A percentile compares a stretch with the other conserved stretches of the same genome.
phyloP scores from a whole-genome alignment of 2,797 vertebrate genomes.

The Florisuga fusca region DNA sequence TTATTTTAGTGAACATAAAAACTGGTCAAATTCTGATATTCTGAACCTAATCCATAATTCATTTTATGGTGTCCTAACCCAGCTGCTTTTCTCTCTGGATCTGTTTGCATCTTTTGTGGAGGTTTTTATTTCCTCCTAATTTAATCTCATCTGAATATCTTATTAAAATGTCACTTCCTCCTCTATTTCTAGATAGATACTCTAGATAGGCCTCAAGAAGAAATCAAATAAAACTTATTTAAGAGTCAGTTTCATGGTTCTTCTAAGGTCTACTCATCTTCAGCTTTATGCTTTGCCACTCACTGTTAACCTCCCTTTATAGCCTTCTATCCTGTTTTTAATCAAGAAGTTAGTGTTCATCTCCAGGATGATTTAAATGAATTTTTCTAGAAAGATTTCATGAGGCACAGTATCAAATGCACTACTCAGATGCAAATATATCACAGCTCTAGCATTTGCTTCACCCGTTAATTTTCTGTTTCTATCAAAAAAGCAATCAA shows the following conservation, averaged over 20 bases:
- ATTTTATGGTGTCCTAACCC: neutral
- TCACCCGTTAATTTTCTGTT: conserved; percentile 53
- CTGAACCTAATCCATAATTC: neutral
- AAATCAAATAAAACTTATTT: neutral
- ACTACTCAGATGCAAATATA: conserved; percentile 47
- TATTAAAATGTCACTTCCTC: neutral
- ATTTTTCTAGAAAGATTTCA: conserved; percentile 64
- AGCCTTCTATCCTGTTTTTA: conserved; percentile 32
- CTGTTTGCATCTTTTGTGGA: neutral
- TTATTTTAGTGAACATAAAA: neutral
- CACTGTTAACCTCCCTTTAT: conserved; percentile 12
- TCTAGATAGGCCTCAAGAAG: neutral
- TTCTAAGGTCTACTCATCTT: neutral
- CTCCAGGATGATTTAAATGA: conserved; percentile 52
- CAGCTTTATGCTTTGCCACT: neutral
- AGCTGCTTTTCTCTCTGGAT: neutral
- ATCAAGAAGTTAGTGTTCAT: conserved; percentile 34
- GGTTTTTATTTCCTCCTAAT: neutral
- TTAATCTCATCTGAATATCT: neutral
- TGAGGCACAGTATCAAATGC: conserved; percentile 45
- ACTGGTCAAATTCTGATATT: neutral
- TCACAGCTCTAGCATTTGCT: conserved; percentile 28
- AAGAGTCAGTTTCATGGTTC: neutral
- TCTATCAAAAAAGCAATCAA: conserved; percentile 61
- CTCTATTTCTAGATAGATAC: neutral